Base-by-base conservation (phyloP, 2,113 vertebrate species). In the Pseudolaguvia tuberculata region DNA sequence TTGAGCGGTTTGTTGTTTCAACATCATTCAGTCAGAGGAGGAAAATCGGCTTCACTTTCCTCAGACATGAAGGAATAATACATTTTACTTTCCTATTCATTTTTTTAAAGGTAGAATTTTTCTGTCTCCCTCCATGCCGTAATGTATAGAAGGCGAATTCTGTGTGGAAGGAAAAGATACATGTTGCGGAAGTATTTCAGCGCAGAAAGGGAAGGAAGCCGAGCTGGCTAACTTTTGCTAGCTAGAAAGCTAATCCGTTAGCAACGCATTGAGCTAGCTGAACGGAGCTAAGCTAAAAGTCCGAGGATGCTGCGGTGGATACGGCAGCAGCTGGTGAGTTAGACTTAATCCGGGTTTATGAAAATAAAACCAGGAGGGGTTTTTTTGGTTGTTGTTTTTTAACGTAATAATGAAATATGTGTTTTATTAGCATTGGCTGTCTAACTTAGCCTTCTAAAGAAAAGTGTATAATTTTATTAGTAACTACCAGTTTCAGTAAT, bases 291-390 rank as follows among this genome's bases (percentile, higher is more conserved):
- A 76, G 80, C 83, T 82, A 50, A 73, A 78, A 76, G 56, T 57
- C 75, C 62, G 57, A 92, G 91, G 89, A 96, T 97, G 94, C 90
- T 94, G 83, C 95, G 94, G 83, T 97, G 96, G 96, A 90, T 96
- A 83, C 93, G 95, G 81, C 94, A 96, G 88, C 96, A 97, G 92
- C 92, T 98, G 95, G 95, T 98, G 91, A 83, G 91, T 87, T 69
- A 31, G 20, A 20, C 61, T 31, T 70, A 15, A 21, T 21, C 14
- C 8, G 2, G 3, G 9, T 50, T 20, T 5, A 13, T 20, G 20
- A 52, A 17, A 11, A 13, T 25, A 18, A 10, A 1, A 39, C n/a
- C n/a, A n/a, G n/a, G n/a, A n/a, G n/a, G n/a, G n/a, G n/a, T n/a
- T n/a, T n/a, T n/a, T n/a, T n/a, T n/a, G n/a, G n/a, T n/a, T n/a